These are phyloP conservation scores for Phataginus tricuspis DNA, from an alignment of 2,797 vertebrate genomes.

Conservation along the genomic window DNA sequence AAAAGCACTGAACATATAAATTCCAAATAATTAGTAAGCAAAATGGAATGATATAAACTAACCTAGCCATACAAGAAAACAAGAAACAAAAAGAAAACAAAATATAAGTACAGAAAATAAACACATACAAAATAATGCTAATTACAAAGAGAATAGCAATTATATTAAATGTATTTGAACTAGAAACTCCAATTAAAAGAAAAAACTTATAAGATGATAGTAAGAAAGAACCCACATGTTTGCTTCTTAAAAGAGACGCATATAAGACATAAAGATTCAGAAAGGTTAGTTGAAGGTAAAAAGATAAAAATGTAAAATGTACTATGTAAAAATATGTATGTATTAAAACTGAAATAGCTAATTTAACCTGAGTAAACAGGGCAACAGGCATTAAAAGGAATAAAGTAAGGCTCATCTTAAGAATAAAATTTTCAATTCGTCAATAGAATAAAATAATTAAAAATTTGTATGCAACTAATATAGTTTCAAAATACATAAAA, in stretches of 20 bases:
- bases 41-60: neutral
- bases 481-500: neutral
- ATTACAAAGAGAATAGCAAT: neutral
- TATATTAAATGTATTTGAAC: neutral
- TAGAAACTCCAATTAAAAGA: neutral
- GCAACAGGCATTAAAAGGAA: neutral
- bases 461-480: neutral
- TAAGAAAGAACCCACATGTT: neutral
- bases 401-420: neutral
- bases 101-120: neutral
- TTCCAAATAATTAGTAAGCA: neutral
- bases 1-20: neutral
- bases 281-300: neutral
- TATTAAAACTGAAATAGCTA: neutral
- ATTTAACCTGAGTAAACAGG: neutral
- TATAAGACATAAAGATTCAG: neutral
- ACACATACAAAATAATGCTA: neutral
- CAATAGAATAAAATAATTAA: neutral
- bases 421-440: neutral
- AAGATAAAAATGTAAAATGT: neutral
- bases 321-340: neutral
- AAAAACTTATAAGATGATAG: neutral
- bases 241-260: neutral
- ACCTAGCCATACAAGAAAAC: neutral
- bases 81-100: neutral